Conservation (phyloP, 2,113 vertebrate genomes). For the Panthera uncia region DNA sequence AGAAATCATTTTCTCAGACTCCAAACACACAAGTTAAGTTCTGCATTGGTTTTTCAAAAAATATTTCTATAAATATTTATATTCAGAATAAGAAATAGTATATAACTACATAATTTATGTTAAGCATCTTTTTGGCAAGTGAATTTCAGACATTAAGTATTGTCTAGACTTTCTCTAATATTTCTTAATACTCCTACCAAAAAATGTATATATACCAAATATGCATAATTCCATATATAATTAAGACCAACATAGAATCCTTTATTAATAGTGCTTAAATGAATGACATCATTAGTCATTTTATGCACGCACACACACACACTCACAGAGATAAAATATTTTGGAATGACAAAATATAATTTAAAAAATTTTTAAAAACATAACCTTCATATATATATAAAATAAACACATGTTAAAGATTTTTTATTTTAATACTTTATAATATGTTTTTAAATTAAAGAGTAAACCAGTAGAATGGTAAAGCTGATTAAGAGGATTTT, state of each 20-base stretch:
- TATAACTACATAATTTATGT: background rate
- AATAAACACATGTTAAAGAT: background rate
- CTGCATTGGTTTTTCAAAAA: background rate
- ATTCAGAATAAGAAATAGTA: slow-evolving; percentile 16
- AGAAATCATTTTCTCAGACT: background rate
- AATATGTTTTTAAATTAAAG: background rate
- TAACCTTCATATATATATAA: slow-evolving; percentile 7
- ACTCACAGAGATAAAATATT: background rate
- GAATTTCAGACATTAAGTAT: slow-evolving; percentile 11
- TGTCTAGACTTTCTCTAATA: background rate
- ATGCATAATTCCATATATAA: slow-evolving; percentile 1
- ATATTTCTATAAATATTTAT: slow-evolving; percentile 50
- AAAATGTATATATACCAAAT: background rate
- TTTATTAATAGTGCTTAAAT: slow-evolving; percentile 12
- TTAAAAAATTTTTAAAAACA: background rate
- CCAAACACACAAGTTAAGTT: background rate
- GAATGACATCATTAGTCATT: background rate
- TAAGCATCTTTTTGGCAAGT: background rate
- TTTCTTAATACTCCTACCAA: background rate
- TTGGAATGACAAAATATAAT: background rate
- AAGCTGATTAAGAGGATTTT: background rate
- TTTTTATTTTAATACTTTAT: background rate
- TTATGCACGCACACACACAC: background rate
- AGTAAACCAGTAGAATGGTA: background rate
- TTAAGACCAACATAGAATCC: slow-evolving; percentile 3